Percentiles rank a stretch among this genome's conserved stretches.
Evolutionary conservation across 2,888 invertebrate species (phyloP).

Genomic region (Drosophila setosimentum): DNA sequence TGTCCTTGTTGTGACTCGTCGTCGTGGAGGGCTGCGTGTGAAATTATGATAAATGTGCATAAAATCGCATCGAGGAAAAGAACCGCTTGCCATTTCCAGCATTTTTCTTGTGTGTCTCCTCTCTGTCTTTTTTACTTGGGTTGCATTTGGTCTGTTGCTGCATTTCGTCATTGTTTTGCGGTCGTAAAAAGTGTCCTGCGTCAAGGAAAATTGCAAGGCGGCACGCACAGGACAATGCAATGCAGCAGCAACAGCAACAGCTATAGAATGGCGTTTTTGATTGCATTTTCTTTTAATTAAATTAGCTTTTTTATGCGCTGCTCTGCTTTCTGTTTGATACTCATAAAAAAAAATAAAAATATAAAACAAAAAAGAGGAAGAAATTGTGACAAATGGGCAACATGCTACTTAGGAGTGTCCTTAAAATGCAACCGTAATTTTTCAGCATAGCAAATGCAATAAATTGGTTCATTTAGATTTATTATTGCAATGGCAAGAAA

Average conservation of each 20-base stretch:
- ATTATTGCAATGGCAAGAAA: conserved; percentile 17
- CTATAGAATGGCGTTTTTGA: conserved; percentile 71
- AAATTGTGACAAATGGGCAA: conserved; percentile 42
- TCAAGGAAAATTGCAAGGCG: conserved; percentile 61
- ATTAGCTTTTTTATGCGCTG: conserved; percentile 77
- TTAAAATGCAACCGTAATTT: conserved; percentile 36
- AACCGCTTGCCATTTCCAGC: conserved; percentile 47
- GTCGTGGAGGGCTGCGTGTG: conserved; percentile 73
- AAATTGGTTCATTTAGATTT: conserved; percentile 44
- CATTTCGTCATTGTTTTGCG: conserved; percentile 70
- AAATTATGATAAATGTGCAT: conserved; percentile 81
- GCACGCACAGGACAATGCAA: conserved; percentile 75
- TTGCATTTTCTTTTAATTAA: conserved; percentile 81
- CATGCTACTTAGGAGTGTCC: conserved; percentile 55
- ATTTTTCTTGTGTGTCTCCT: too few relatives aligned
- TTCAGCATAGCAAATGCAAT: conserved; percentile 38
- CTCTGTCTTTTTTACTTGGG: conserved; percentile 10
- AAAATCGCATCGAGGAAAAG: conserved; percentile 71
- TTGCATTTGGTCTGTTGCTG: conserved; percentile 57
- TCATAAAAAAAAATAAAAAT: conserved; percentile 44
- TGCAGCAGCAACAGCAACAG: not conserved
- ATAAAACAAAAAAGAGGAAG: not conserved
- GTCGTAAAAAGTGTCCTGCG: conserved; percentile 72
- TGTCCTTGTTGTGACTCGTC: conserved; percentile 61
- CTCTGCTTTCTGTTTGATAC: conserved; percentile 67